Evolutionary conservation across 2,797 vertebrate species (phyloP).

Genomic region (Pseudotriccus pelzelni): DNA sequence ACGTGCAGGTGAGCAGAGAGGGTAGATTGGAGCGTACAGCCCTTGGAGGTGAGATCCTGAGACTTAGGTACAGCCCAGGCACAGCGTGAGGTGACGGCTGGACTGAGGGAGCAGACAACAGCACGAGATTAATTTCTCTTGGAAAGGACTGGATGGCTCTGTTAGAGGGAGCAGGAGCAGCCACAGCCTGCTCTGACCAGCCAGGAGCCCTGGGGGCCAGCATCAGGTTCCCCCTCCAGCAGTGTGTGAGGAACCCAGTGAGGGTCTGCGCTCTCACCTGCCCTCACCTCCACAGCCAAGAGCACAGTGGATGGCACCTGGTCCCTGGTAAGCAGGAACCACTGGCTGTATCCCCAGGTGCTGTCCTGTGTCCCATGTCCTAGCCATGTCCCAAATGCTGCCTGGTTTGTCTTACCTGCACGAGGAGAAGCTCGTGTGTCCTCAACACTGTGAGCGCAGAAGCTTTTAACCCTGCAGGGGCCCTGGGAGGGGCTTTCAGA

Average conservation of each 20-base stretch:
- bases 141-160: not conserved
- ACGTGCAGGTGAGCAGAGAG: not conserved
- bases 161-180: not conserved
- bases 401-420: not conserved
- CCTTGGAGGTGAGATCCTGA: too few relatives aligned
- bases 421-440: not conserved
- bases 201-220: not conserved
- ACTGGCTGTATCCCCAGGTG: not conserved
- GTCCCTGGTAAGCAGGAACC: not conserved
- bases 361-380: not conserved
- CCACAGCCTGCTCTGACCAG: not conserved
- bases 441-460: rapidly evolving
- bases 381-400: not conserved
- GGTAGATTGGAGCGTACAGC: not conserved
- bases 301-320: not conserved
- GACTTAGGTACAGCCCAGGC: too few relatives aligned
- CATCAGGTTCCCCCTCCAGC: too few relatives aligned
- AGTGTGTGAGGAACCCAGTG: not conserved
- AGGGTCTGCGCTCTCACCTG: not conserved
- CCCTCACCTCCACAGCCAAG: not conserved
- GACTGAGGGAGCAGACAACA: not conserved
- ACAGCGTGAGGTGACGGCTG: too few relatives aligned
- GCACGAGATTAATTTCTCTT: not conserved
- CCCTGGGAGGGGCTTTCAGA: not conserved
- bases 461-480: not conserved